A percentile compares a stretch with the other conserved stretches of the same genome.
Evolutionary conservation across 2,888 invertebrate genomes (phyloP).

Genomic region (Dasysyrphus tricinctus): DNA sequence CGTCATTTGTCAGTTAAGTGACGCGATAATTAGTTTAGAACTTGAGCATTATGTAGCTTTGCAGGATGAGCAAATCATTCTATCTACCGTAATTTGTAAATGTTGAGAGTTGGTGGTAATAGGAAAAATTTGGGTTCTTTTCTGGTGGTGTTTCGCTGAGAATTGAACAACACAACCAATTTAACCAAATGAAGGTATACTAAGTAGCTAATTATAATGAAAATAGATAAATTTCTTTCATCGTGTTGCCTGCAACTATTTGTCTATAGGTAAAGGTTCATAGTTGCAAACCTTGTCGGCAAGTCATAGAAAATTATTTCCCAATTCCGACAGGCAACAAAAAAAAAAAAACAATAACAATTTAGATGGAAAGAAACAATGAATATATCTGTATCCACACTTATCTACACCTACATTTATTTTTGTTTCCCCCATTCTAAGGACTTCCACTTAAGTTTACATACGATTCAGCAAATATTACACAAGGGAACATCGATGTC

Average conservation of each 20-base stretch:
- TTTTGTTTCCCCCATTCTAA: constrained; percentile 34
- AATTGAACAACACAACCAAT: constrained; percentile 15
- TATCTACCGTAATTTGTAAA: constrained; percentile 69
- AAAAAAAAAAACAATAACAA: constrained; percentile 44
- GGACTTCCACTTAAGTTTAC: constrained; percentile 71
- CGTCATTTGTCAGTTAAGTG: constrained; percentile 70
- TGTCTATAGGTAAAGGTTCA: neutral
- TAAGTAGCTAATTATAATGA: constrained; percentile 59
- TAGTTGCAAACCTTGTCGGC: neutral
- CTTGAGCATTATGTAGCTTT: constrained; percentile 47
- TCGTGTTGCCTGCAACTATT: constrained; percentile 18
- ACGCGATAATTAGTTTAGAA: constrained; percentile 71
- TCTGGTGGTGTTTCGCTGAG: neutral
- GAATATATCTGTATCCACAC: constrained; percentile 24
- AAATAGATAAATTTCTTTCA: constrained; percentile 56
- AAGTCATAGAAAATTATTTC: constrained; percentile 37
- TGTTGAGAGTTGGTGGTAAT: constrained; percentile 67
- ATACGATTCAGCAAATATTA: constrained; percentile 74
- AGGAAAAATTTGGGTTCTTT: constrained; percentile 64
- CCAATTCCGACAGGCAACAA: neutral
- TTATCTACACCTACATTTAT: constrained; percentile 11
- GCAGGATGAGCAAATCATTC: constrained; percentile 64
- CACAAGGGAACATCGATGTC: constrained; percentile 72
- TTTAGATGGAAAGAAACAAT: constrained; percentile 38
- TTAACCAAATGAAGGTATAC: constrained; percentile 51